These are phyloP conservation scores for Axea sp. DNA, from an alignment of 2,888 invertebrate species.

Conservation along the genomic window DNA sequence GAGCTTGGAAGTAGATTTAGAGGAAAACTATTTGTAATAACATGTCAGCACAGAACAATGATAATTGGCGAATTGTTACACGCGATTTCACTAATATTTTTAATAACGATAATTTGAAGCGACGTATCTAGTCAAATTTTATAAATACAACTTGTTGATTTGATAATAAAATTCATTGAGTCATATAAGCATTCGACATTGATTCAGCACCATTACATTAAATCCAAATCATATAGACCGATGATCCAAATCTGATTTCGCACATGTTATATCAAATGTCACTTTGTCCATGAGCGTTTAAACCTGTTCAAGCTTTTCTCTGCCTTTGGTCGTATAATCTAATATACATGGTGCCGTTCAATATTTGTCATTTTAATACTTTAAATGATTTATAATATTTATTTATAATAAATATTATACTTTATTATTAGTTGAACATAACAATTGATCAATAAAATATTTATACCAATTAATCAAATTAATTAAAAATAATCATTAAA, in stretches of 20 bases:
- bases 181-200: constrained; percentile 27
- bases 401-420: no score
- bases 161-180: constrained; percentile 45
- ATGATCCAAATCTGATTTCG: constrained; percentile 4
- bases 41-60: constrained; percentile 26
- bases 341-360: background rate
- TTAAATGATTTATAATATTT: no score
- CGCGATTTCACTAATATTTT: constrained; percentile 30
- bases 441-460: no score
- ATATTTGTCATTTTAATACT: background rate
- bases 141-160: constrained; percentile 46
- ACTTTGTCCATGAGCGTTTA: constrained; percentile 12
- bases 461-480: no score
- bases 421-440: no score
- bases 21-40: constrained; percentile 20
- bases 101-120: constrained; percentile 41
- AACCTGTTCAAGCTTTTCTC: background rate
- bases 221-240: constrained; percentile 13
- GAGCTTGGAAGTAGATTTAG: constrained; percentile 38
- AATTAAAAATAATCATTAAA: no score
- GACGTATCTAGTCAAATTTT: constrained; percentile 56
- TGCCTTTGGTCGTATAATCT: constrained; percentile 14
- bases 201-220: constrained; percentile 19
- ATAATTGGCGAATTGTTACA: constrained; percentile 34
- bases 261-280: constrained; percentile 6